Evolutionary conservation across 2,113 vertebrate species (phyloP).

Genomic region (Aegotheles bennettii): DNA sequence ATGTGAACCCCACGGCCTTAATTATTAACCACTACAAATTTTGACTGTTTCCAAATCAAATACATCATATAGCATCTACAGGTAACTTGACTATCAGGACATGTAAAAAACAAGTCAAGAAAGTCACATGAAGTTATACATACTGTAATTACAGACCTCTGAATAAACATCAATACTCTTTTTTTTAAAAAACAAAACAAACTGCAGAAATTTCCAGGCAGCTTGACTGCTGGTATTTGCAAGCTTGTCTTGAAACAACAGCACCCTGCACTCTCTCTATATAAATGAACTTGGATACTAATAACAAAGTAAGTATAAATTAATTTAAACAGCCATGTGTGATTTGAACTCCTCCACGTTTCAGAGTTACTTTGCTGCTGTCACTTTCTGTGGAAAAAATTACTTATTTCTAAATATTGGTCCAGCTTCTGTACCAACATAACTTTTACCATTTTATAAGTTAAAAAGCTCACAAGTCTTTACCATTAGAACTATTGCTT

Average conservation of each 20-base stretch:
- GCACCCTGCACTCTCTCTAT: accelerated
- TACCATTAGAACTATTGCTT: background rate
- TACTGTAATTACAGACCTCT: background rate
- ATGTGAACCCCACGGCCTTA: background rate
- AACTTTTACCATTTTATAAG: background rate
- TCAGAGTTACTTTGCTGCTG: background rate
- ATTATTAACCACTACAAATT: background rate
- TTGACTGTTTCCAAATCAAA: background rate
- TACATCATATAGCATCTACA: background rate
- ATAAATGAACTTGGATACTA: background rate
- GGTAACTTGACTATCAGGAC: background rate
- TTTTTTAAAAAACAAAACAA: background rate
- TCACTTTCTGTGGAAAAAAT: background rate
- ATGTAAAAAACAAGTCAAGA: background rate
- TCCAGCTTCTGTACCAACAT: background rate
- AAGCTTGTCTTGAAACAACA: background rate
- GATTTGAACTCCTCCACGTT: no score
- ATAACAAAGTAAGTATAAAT: background rate
- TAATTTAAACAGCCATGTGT: background rate
- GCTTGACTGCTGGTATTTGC: background rate
- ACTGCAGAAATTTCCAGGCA: background rate
- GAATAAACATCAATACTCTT: background rate
- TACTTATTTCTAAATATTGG: background rate
- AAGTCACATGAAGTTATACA: background rate
- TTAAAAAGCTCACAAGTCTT: background rate